Percentiles rank a stretch among this genome's conserved stretches.
phyloP scores from a whole-genome alignment of 2,113 vertebrate species.

The Balaenoptera acutorostrata region DNA sequence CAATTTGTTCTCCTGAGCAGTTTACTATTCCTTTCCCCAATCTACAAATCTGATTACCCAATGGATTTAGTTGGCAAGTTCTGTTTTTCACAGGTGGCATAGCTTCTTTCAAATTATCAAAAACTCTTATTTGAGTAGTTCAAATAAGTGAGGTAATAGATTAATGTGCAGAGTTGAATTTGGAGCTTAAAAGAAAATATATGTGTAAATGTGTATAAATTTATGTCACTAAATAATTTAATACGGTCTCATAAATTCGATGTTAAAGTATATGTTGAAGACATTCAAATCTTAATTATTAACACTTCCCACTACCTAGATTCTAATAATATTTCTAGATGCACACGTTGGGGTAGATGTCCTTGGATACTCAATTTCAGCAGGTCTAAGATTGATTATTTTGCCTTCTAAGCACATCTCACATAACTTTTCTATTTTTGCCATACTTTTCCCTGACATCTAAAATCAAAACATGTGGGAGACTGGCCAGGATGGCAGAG shows the following conservation, averaged over 20 bases:
- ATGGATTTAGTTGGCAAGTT: conserved; percentile 36
- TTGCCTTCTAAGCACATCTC: background rate
- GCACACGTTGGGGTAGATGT: background rate
- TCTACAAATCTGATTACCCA: conserved; percentile 26
- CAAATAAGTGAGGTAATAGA: conserved; percentile 32
- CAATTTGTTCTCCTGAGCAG: background rate
- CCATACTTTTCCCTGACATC: background rate
- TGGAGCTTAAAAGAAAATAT: conserved; percentile 3
- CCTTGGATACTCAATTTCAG: background rate
- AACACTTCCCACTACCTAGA: background rate
- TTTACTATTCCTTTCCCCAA: background rate
- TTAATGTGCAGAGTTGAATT: background rate
- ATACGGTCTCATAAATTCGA: background rate
- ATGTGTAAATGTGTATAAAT: background rate
- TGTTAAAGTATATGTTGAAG: background rate
- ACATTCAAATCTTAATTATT: background rate
- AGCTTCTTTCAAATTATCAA: conserved; percentile 31
- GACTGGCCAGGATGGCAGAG: background rate
- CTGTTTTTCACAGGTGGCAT: conserved; percentile 22
- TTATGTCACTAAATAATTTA: background rate
- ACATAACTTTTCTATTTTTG: background rate
- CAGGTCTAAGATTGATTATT: background rate
- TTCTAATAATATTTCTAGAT: background rate
- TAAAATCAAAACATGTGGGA: background rate
- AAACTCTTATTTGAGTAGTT: conserved; percentile 39